Percentiles rank a stretch among this genome's conserved stretches.
phyloP scores from a whole-genome alignment of 2,888 invertebrate species.

The Rhagonycha lutea region DNA sequence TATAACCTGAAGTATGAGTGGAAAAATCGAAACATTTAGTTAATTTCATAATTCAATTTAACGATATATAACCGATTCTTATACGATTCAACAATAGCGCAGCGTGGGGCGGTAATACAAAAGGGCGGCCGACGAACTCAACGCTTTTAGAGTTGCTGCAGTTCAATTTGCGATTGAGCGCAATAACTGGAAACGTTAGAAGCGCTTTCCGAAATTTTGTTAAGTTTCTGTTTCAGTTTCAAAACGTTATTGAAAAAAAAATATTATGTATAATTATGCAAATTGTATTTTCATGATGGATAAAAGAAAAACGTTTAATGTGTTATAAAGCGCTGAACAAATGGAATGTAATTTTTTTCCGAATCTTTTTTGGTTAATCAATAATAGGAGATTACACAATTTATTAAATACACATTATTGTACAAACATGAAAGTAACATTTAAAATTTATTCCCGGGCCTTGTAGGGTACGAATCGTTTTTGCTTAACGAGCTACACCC shows the following conservation, averaged over 20 bases:
- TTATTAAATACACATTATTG: conserved; percentile 4
- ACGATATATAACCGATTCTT: neutral
- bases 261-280: neutral
- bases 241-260: neutral
- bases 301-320: neutral
- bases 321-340: neutral
- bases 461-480: conserved; percentile 24
- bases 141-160: neutral
- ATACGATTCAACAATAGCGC: neutral
- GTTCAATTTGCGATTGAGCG: neutral
- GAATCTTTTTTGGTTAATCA: neutral
- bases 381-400: neutral
- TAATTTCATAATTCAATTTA: neutral
- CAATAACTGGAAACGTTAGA: neutral
- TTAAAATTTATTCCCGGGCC: conserved; percentile 1
- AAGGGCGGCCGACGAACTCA: neutral
- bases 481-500: conserved; percentile 28
- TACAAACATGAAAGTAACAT: conserved; percentile 2
- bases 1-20: neutral
- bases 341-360: neutral
- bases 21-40: neutral
- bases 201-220: neutral
- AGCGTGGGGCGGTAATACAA: neutral
- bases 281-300: neutral
- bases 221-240: neutral